Percentiles rank a stretch among this genome's conserved stretches.
Evolutionary conservation across 2,888 invertebrate species (phyloP).

Genomic region (Argyresthia goedartella): DNA sequence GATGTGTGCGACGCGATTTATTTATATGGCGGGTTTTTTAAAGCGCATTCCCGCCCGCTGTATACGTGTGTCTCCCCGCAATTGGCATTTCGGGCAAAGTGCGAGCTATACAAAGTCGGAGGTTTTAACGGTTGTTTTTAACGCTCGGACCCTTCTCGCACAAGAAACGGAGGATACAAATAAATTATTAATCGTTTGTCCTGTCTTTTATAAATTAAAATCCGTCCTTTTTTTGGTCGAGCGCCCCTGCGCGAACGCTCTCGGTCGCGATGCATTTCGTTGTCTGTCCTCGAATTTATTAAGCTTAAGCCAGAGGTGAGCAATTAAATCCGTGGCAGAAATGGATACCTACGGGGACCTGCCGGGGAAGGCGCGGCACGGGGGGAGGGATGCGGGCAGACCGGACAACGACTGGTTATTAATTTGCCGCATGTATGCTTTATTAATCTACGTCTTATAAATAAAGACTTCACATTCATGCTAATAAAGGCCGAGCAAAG

Average conservation of each 20-base stretch:
- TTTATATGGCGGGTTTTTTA: conserved; percentile 68
- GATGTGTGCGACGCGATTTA: conserved; percentile 68
- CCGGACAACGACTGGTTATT: conserved; percentile 24
- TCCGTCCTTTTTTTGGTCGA: conserved; percentile 57
- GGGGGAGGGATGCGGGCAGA: background rate
- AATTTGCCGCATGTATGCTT: conserved; percentile 44
- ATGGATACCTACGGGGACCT: conserved; percentile 29
- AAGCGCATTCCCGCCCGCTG: conserved; percentile 65
- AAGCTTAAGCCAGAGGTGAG: conserved; percentile 64
- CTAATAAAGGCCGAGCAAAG: conserved; percentile 8
- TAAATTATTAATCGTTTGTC: conserved; percentile 73
- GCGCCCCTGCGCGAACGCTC: conserved; percentile 43
- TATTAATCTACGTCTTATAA: conserved; percentile 45
- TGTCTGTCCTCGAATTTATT: conserved; percentile 66
- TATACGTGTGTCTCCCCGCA: conserved; percentile 71
- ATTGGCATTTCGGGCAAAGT: conserved; percentile 69
- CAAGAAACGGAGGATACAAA: conserved; percentile 66
- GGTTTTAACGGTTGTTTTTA: conserved; percentile 71
- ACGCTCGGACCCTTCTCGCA: conserved; percentile 58
- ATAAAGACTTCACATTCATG: conserved; percentile 19
- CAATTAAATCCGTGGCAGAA: conserved; percentile 67
- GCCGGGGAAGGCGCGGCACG: conserved; percentile 17
- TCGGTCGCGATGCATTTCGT: conserved; percentile 55
- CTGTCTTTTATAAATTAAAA: conserved; percentile 72
- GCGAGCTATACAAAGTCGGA: conserved; percentile 66